phyloP scores from a whole-genome alignment of 2,113 vertebrate species.

The Chaenocephalus aceratus region DNA sequence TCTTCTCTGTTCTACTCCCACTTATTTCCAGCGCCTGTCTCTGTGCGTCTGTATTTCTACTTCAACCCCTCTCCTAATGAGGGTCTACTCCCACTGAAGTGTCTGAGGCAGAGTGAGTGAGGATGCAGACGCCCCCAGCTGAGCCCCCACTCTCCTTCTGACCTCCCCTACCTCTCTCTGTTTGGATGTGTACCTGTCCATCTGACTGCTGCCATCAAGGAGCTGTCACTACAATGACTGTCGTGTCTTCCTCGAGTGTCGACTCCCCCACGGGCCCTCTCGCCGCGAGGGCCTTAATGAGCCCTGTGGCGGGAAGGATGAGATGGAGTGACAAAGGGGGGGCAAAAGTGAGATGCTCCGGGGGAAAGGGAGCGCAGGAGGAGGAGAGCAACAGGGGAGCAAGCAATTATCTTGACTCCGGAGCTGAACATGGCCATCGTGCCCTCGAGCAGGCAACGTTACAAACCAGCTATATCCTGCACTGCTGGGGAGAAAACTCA shows the following conservation, averaged over 20 bases:
- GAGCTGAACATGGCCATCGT: slow-evolving; percentile 19
- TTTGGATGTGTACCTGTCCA: slow-evolving; percentile 50
- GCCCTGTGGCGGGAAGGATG: slow-evolving; percentile 29
- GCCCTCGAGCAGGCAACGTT: slow-evolving; percentile 19
- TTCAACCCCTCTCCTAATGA: slow-evolving; percentile 49
- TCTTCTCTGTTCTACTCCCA: slow-evolving; percentile 9
- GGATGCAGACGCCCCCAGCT: slow-evolving; percentile 41
- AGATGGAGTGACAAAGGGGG: slow-evolving; percentile 18
- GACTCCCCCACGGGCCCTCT: background rate
- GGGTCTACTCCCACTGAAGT: slow-evolving; percentile 29
- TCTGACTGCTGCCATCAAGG: slow-evolving; percentile 49
- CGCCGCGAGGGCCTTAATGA: slow-evolving; percentile 53
- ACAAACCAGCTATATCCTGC: slow-evolving; percentile 46
- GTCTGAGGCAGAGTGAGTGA: background rate
- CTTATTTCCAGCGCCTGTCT: slow-evolving; percentile 28
- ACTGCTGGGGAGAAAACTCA: slow-evolving; percentile 44
- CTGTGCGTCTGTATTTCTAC: background rate
- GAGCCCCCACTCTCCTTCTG: slow-evolving; percentile 42
- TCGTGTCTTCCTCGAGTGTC: slow-evolving; percentile 21
- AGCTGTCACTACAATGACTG: slow-evolving; percentile 58
- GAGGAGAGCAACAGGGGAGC: slow-evolving; percentile 32
- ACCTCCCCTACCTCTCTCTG: slow-evolving; percentile 23
- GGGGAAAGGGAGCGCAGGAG: slow-evolving; percentile 8
- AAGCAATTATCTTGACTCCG: slow-evolving; percentile 49
- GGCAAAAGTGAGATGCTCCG: slow-evolving; percentile 27